These are phyloP conservation scores for Drosophila emarginata DNA, from an alignment of 2,888 invertebrate species.

Conservation along the genomic window DNA sequence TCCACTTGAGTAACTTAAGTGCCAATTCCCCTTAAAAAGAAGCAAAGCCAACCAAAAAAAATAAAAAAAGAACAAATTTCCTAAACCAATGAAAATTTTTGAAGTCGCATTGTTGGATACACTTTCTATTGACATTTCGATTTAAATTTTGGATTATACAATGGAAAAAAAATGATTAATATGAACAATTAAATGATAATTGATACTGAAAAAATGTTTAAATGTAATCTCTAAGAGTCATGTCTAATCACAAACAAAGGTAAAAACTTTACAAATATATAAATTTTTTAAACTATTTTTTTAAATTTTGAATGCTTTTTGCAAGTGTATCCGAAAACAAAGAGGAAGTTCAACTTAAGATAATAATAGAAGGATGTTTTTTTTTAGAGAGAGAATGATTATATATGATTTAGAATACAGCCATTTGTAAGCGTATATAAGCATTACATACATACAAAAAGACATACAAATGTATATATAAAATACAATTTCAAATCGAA, in stretches of 20 bases:
- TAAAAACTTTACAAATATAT: too few species aligned
- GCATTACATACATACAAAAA: not conserved
- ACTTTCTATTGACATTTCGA: not conserved
- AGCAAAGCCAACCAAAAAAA: constrained; percentile 36
- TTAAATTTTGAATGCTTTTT: not conserved
- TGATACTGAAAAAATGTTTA: too few species aligned
- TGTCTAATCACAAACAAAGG: too few species aligned
- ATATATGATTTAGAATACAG: constrained; percentile 25
- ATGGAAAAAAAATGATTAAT: not conserved
- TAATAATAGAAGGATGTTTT: not conserved
- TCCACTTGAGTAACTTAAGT: constrained; percentile 79
- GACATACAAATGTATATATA: not conserved
- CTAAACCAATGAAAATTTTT: constrained; percentile 8
- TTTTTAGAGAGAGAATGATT: not conserved
- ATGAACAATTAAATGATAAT: too few species aligned
- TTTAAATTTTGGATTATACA: too few species aligned
- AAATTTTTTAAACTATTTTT: too few species aligned
- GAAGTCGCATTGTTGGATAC: not conserved
- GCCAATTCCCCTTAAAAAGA: constrained; percentile 69
- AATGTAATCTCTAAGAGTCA: too few species aligned
- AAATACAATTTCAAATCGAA: not conserved
- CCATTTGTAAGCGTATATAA: too few species aligned
- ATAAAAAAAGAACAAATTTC: constrained; percentile 27
- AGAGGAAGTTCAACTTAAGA: not conserved
- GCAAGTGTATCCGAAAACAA: not conserved